Evolutionary conservation across 1,140 invertebrate genomes (phyloP), one percentile per base, ranked within the genome.

Genomic region (Heterodera carotae): DNA sequence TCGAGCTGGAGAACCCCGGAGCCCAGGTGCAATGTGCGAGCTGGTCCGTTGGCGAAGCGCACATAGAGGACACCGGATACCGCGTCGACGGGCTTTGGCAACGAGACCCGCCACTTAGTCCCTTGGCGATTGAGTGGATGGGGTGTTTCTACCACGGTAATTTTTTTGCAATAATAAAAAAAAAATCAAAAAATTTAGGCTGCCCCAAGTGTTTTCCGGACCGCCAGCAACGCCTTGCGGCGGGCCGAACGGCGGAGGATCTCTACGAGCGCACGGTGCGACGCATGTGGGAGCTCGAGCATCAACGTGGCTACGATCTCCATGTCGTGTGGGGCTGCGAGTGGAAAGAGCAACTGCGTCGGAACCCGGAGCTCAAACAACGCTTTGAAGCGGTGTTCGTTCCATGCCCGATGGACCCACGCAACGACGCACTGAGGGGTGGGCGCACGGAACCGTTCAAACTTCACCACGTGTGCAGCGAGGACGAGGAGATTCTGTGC

Each of bases 141-240:
- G 74, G 74, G 1, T 75, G 70, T 22, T 72, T 62, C n/a, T 59
- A 73, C 43, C 71, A 76, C 31, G 69, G 62, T 75, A 1, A n/a
- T 3, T 34, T 18, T 68, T 18, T 73, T 7, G 0, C n/a, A 18
- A n/a, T 7, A n/a, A 48, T 18, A 36, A 36, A 76, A 34, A 29
- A 69, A 22, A 33, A 43, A 43, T 43, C 12, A 43, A 8, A 6
- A 6, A 6, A 6, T 39, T 39, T 0, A 56, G 71, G 71, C 0
- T 73, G 62, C 29, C 48, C 71, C 5, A 8, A 64, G 6, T 73
- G 71, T 15, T 73, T 73, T 60, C 71, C 71, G 0, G 12, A 36
- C 4, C 71, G 71, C 0, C 7, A 10, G 2, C 48, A 59, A 27
- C 4, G 7, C 1, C 1, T 73, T 0, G 48, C 48, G 0, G 71